Percentiles rank a stretch among this genome's conserved stretches.
Evolutionary conservation across 2,797 vertebrate species (phyloP).

Genomic region (Nyctibius grandis): DNA sequence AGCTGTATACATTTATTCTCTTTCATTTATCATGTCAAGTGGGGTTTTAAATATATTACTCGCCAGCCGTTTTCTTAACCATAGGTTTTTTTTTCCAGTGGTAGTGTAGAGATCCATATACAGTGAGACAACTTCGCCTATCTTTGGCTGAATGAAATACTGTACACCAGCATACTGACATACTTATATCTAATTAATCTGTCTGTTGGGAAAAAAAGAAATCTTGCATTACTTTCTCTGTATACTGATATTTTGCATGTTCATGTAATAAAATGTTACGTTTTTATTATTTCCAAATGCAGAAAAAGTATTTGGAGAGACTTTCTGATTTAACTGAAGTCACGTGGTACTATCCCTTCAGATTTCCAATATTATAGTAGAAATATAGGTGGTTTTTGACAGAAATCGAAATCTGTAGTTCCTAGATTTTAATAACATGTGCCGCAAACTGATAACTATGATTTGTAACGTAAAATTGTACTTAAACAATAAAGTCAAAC

Average conservation of each 20-base stretch:
- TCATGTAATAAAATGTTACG: background rate
- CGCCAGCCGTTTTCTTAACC: slow-evolving; percentile 55
- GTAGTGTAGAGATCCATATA: background rate
- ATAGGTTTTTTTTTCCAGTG: background rate
- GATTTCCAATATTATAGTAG: background rate
- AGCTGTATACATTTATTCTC: slow-evolving; percentile 82
- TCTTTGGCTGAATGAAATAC: background rate
- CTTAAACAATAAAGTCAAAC: background rate
- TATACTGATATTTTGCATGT: background rate
- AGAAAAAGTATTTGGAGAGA: background rate
- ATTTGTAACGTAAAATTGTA: background rate
- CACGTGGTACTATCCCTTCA: background rate
- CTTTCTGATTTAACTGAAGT: background rate
- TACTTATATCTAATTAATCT: background rate
- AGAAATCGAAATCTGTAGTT: background rate
- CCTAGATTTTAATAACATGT: background rate
- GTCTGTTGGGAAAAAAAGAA: background rate
- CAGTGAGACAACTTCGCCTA: background rate
- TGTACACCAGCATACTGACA: background rate
- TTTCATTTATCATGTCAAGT: slow-evolving; percentile 77
- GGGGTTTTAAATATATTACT: slow-evolving; percentile 74
- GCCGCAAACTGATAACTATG: background rate
- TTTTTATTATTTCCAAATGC: background rate
- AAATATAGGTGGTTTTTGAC: background rate
- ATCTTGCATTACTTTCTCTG: background rate